Base-by-base conservation (phyloP, 2,113 vertebrate species). In the Microcebus tavaratra region DNA sequence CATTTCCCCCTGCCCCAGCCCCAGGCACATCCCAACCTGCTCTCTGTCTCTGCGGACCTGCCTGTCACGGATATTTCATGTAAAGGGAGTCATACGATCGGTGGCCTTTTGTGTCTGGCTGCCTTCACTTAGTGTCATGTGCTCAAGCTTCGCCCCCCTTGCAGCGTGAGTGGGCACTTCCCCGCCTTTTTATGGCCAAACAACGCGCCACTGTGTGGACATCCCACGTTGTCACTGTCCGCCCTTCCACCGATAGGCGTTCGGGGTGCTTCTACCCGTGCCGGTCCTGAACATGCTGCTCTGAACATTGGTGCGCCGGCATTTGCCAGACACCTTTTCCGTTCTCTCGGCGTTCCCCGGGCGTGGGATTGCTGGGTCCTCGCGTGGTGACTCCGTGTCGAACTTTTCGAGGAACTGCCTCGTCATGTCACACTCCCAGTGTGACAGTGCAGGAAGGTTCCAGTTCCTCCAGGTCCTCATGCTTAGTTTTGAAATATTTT, bases 401-500 rank as follows among this genome's bases (percentile, higher is more conserved):
- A 57, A 72, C 23, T 42, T 85, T 59, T 36, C 55, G 68, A 95
- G 76, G 88, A 94, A 39, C 65, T 11, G 8, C 68, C 4, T 39
- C 11, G 31, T 48, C 27, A n/a, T 65, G 65, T 75, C n/a, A 20
- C 7, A 1, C 75, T 84, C 72, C 93, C 21, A 20, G 63, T 42
- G 76, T 42, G 42, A 42, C 34, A 21, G 1, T 1, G 8, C 36
- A 1, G 5, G 20, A 80, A 21, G 72, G 11, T 72, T 68, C 84
- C 48, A 14, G 61, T 63, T 61, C 88, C 75, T 67, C 53, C 21
- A 59, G 10, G 27, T 68, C 42, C 57, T n/a, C 23, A 12, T 75
- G 68, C 78, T 68, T 75, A 68, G 59, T 75, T 93, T 42, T 80
- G 95, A 86, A 80, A 68, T 87, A 76, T 48, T 83, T 57, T 91